Evolutionary conservation across 2,113 vertebrate species (phyloP), one percentile per base, ranked within the genome.

Genomic region (Anolis sagrei): DNA sequence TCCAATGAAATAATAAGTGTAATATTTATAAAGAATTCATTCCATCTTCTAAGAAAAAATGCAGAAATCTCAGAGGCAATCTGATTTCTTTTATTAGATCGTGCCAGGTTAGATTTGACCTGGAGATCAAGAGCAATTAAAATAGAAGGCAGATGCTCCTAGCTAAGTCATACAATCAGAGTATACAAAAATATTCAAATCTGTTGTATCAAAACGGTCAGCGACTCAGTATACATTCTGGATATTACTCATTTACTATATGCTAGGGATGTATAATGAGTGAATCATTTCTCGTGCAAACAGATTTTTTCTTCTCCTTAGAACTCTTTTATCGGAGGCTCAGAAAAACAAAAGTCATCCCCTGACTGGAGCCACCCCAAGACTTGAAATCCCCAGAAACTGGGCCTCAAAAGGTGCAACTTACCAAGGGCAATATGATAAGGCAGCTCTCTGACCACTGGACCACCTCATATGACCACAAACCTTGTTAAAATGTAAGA

Each of bases 1-100:
- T 72, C 23, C 16, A 85, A 23, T 72, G 34, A 64, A 77, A 81
- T 23, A 51, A 34, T 14, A 2, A 23, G n/a, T 68, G 75, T 39
- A 44, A 77, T 44, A 61, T 78, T 70, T 85, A 70, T 68, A 62
- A 84, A 70, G 9, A 34, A 79, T 78, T 39, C 19, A 72, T 61
- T 61, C 27, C 8, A 34, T 44, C 39, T 32, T 49, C 16, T 23
- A 73, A 29, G 48, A 11, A 16, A 10, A 29, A 14, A 73, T 73
- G 7, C 29, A 54, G 34, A 72, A 72, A 5, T 62, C 34, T 5
- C 34, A 64, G 34, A 79, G 36, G 44, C 66, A 54, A 48, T 29
- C 11, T 49, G 48, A 16, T 72, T n/a, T 32, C 34, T 10, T 48
- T 51, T 10, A 51, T n/a, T 29, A 54, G 18, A 58, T 49, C 39